Evolutionary conservation across 2,888 invertebrate genomes (phyloP), one percentile per base, ranked within the genome.

Genomic region (Caenorhabditis macrosperma): DNA sequence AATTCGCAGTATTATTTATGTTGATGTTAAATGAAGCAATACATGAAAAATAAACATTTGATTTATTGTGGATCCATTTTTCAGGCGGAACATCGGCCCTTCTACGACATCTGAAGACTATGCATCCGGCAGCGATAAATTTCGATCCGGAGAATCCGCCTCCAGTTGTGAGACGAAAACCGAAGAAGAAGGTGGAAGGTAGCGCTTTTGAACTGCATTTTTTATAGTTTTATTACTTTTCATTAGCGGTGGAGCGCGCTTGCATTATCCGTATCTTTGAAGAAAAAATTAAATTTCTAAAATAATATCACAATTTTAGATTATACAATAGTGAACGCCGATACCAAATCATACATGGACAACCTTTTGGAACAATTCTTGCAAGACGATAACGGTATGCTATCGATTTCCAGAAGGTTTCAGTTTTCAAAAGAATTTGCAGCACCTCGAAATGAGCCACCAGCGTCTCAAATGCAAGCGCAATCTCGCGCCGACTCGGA

Each of bases 51-150:
- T n/a, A n/a, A n/a, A n/a, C n/a, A n/a, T n/a, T n/a, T n/a, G n/a
- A n/a, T n/a, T n/a, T n/a, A n/a, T n/a, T n/a, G n/a, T n/a, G n/a
- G n/a, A n/a, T n/a, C n/a, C 10, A 17, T 22, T 9, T 64, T 75
- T 35, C 54, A 77, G 77, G 78, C 10, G 78, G 78, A 3, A 79
- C 78, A 0, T 79, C 78, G 0, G 78, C 78, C 7, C 64, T 79
- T 4, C 57, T 79, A 5, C 78, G 78, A 15, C 78, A 79, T 41
- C 46, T 79, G 12, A 79, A 79, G 52, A 55, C 68, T 1, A 74
- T 57, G n/a, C 78, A 79, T 15, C 74, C 78, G 24, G 64, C 61
- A 5, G 71, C 59, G 3, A 79, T 79, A 57, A 69, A 79, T 24
- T 74, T 74, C 24, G 78, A 79, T 24, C 78, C 78, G 6, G 72